Evolutionary conservation across 2,113 vertebrate species (phyloP), one percentile per base, ranked within the genome.

Genomic region (Triplophysa siluroides): DNA sequence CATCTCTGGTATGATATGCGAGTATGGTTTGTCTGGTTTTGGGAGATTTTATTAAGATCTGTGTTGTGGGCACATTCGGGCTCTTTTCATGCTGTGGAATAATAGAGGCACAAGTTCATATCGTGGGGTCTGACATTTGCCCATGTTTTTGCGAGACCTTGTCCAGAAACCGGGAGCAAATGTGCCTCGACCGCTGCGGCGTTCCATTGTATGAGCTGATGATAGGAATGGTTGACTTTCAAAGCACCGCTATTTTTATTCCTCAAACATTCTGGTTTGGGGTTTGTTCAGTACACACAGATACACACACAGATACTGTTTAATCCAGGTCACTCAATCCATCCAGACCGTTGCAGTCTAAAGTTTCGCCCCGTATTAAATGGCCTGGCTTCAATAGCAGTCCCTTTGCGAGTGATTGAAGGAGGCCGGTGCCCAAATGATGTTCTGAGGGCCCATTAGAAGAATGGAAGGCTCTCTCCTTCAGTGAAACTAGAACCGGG

Each of bases 281-380:
- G 14, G 50, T 21, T n/a, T 11, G 41, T 76, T 50, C 38, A 33
- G 43, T 58, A 18, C 24, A 23, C 43, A 26, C 69, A 66, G 14
- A 61, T 33, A 73, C 41, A 75, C 29, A 64, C 54, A 68, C 66
- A 63, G 9, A 38, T 38, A 38, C 45, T 33, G 47, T 74, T 84
- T 85, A 82, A 78, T 69, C 62, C 77, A 58, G 80, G 90, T 90
- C 89, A 92, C 86, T 85, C 80, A 88, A 91, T 87, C 84, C 87
- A 78, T 72, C 82, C 86, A 82, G 70, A 79, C 74, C 86, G 85
- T 90, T 89, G 75, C 87, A 77, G 91, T 86, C 85, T 92, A 90
- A 83, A 84, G 91, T 93, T 93, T 91, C 92, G 78, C 14, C 76
- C 81, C 80, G 65, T 91, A 91, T 92, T 93, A 88, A 91, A 92